Base-by-base conservation (phyloP, 2,888 invertebrate species). In the Euphydryas editha region DNA sequence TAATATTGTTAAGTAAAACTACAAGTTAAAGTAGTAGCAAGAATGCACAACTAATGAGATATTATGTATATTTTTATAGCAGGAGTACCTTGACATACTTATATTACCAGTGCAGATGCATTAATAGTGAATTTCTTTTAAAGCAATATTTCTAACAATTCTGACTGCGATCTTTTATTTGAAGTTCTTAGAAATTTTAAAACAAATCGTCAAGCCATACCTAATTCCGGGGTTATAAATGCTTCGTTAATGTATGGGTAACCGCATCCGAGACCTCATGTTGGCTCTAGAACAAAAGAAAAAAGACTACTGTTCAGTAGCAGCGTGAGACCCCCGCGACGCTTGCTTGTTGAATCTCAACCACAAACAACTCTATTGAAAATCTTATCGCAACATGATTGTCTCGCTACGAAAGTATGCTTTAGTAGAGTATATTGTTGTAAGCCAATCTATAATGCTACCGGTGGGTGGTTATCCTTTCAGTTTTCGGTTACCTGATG, bases 401-500 rank as follows among this genome's bases (percentile, higher is more conserved):
- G 84, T 85, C 78, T 85, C 78, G 71, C 46, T 59, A 78, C 75
- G 76, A 80, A 76, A 80, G 76, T 78, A 73, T 73, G 73, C 78
- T 79, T 81, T 78, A 80, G 78, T 81, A 74, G 74, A 74, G 74
- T 71, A 74, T 75, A 86, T 90, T 90, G 88, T 89, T 82, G 76
- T 75, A 78, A 82, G 88, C 90, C 88, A 85, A 83, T 86, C 82
- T 85, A 88, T 92, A 79, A 92, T 90, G 84, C 82, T 85, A 84
- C 81, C 86, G 84, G 86, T 90, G 87, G 91, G 90, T 86, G 90
- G 91, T 78, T 76, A 68, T 67, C 70, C 67, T 76, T 83, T 81
- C 78, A 73, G 69, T 73, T 72, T 73, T 70, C 68, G 66, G 75
- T 66, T 82, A 84, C 84, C 84, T 82, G 90, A 85, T 84, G 91